These are phyloP conservation scores for Crocidura indochinensis DNA, from an alignment of 2,797 vertebrate genomes.

Conservation along the genomic window DNA sequence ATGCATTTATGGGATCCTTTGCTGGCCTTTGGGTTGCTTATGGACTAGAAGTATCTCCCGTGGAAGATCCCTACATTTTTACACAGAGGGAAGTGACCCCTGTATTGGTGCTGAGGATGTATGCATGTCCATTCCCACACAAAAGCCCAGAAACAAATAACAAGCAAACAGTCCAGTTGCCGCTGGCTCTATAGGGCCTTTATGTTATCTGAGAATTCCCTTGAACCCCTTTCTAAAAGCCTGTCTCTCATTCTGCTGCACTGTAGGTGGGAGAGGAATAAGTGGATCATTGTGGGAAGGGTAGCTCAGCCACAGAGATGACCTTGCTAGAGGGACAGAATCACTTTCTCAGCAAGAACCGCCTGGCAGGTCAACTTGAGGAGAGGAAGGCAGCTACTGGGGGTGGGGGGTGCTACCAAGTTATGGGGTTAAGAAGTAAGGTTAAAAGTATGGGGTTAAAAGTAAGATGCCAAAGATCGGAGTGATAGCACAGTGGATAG, in stretches of 20 bases:
- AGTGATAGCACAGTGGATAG: too few species aligned
- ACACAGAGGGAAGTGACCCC: background rate
- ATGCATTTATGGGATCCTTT: background rate
- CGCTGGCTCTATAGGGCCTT: background rate
- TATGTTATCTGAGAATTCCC: slow-evolving; percentile 63
- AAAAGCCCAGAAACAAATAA: slow-evolving; percentile 48
- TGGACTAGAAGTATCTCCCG: background rate
- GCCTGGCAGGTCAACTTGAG: background rate
- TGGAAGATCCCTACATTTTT: slow-evolving; percentile 1
- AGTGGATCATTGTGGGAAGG: slow-evolving; percentile 33
- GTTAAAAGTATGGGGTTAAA: too few species aligned
- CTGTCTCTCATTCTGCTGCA: background rate
- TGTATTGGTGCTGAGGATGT: background rate
- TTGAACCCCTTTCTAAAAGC: slow-evolving; percentile 52
- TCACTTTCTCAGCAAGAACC: background rate
- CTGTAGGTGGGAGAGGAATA: slow-evolving; percentile 52
- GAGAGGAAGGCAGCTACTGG: background rate
- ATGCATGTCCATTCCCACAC: slow-evolving; percentile 15
- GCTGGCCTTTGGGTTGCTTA: background rate
- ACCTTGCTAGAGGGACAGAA: background rate
- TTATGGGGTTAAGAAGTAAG: too few species aligned
- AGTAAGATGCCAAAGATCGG: too few species aligned
- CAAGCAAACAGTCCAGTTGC: slow-evolving; percentile 42
- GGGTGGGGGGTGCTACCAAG: too few species aligned
- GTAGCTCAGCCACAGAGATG: slow-evolving; percentile 43